These are phyloP conservation scores for Excalfactoria chinensis DNA, from an alignment of 2,113 vertebrate species.

Conservation along the genomic window DNA sequence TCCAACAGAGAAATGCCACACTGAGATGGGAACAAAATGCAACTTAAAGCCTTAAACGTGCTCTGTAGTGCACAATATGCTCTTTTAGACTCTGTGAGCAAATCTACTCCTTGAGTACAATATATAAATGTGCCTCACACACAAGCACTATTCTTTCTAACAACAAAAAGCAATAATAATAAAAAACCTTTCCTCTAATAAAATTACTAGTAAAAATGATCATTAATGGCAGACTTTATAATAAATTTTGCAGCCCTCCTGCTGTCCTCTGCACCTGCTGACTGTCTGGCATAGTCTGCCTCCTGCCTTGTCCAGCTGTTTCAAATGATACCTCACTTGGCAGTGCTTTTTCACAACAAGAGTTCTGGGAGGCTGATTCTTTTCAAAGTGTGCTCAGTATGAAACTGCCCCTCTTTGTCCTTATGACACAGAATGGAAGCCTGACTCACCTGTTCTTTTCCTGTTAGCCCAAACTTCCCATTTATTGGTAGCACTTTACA, in stretches of 20 bases:
- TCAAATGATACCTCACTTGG: neutral
- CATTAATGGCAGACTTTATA: constrained; percentile 36
- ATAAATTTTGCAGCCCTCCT: constrained; percentile 43
- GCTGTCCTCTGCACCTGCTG: constrained; percentile 59
- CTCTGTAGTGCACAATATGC: neutral
- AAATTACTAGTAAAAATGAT: constrained; percentile 43
- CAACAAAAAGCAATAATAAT: constrained; percentile 35
- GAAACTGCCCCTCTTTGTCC: neutral
- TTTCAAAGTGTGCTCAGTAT: neutral
- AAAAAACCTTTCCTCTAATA: constrained; percentile 15
- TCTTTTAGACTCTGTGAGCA: constrained; percentile 20
- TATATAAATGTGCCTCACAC: neutral
- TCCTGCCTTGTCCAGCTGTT: constrained; percentile 51
- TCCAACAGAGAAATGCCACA: constrained; percentile 9
- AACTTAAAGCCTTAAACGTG: neutral
- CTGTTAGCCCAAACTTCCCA: neutral
- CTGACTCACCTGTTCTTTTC: constrained; percentile 10
- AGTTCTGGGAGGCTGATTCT: constrained; percentile 11
- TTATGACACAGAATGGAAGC: neutral
- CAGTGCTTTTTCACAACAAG: neutral
- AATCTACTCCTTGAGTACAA: neutral
- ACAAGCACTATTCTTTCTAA: constrained; percentile 26
- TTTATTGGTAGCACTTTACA: neutral
- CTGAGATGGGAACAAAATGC: neutral
- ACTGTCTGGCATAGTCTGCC: constrained; percentile 7